phyloP scores from a whole-genome alignment of 2,113 vertebrate genomes.

The Paraplagusia blochii region DNA sequence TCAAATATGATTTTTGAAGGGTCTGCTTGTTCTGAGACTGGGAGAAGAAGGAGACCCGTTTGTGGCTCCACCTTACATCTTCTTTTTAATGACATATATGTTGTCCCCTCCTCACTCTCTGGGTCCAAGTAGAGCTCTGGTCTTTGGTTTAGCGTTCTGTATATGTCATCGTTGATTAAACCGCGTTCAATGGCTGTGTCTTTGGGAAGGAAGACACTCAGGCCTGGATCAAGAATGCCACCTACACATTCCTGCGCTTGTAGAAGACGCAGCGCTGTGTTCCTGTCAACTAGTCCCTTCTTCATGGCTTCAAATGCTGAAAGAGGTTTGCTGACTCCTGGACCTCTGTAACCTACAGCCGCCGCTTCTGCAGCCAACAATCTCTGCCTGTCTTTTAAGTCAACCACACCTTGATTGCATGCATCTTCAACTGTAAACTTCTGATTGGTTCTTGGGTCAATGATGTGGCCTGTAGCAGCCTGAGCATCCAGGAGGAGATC shows the following conservation, averaged over 20 bases:
- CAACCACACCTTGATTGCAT: slow-evolving; percentile 81
- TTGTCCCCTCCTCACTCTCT: slow-evolving; percentile 63
- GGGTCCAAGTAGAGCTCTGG: slow-evolving; percentile 65
- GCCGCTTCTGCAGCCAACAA: slow-evolving; percentile 88
- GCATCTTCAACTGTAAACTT: slow-evolving; percentile 84
- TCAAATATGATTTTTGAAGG: slow-evolving; percentile 85
- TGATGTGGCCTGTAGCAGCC: slow-evolving; percentile 90
- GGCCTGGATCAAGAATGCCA: slow-evolving; percentile 85
- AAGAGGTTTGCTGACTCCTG: slow-evolving; percentile 81
- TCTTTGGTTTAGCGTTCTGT: slow-evolving; percentile 38
- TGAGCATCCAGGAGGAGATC: slow-evolving; percentile 79
- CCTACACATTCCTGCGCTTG: slow-evolving; percentile 88
- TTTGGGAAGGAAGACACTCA: slow-evolving; percentile 88
- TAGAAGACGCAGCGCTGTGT: slow-evolving; percentile 83
- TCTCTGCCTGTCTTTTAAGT: slow-evolving; percentile 82
- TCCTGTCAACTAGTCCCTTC: slow-evolving; percentile 83
- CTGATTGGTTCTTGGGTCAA: slow-evolving; percentile 85
- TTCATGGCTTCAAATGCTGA: slow-evolving; percentile 86
- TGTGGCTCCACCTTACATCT: slow-evolving; percentile 83
- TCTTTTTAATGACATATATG: slow-evolving; percentile 82
- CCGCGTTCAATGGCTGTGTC: slow-evolving; percentile 82
- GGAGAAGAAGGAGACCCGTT: slow-evolving; percentile 84
- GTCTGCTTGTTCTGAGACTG: slow-evolving; percentile 75
- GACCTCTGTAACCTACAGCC: slow-evolving; percentile 82
- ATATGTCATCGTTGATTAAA: slow-evolving; percentile 78